A percentile compares a stretch with the other conserved stretches of the same genome.
Conservation (phyloP, 2,797 vertebrate species). For the Linurgus olivaceus region DNA sequence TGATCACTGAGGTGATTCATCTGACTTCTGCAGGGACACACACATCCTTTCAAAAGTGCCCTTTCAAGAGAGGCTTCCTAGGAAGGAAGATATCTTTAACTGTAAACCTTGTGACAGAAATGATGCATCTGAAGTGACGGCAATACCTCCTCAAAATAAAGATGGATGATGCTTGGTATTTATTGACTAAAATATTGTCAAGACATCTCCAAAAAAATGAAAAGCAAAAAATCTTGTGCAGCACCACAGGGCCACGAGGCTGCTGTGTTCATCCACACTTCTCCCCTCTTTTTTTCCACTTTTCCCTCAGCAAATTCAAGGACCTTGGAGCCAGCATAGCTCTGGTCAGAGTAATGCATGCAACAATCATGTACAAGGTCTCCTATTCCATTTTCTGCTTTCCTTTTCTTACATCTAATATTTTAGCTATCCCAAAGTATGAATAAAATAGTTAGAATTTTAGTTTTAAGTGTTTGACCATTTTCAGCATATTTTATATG, state of each 20-base stretch:
- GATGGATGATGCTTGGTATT: neutral
- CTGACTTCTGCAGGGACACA: neutral
- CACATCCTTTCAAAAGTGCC: neutral
- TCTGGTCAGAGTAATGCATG: neutral
- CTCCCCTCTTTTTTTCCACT: neutral
- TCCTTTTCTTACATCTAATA: neutral
- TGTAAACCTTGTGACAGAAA: neutral
- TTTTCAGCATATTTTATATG: neutral
- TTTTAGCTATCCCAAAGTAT: neutral
- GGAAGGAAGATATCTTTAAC: neutral
- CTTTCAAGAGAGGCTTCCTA: neutral
- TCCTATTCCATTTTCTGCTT: neutral
- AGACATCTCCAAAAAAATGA: neutral
- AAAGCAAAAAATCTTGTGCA: neutral
- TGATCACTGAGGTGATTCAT: neutral
- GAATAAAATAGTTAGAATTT: neutral
- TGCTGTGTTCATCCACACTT: neutral
- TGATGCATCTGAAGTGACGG: neutral
- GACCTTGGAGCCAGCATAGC: neutral
- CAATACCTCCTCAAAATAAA: neutral
- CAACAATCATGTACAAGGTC: neutral
- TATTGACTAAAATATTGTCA: neutral
- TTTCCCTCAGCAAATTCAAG: neutral
- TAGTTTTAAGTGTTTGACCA: neutral
- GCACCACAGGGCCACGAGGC: neutral